Percentiles rank a stretch among this genome's conserved stretches.
phyloP scores from a whole-genome alignment of 2,888 invertebrate genomes.

The Lysandra bellargus region DNA sequence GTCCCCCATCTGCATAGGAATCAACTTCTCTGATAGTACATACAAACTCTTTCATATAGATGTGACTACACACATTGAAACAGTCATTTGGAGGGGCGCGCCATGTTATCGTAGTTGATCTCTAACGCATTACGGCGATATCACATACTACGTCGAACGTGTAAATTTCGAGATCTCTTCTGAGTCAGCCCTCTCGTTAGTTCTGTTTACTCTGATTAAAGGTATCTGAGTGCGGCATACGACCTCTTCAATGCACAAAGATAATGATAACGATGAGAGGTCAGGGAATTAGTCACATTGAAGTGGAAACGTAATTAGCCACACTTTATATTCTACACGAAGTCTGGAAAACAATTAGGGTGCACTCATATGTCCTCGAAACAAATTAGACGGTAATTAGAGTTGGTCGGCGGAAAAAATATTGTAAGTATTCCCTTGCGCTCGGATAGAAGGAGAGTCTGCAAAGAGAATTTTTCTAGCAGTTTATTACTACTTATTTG shows the following conservation, averaged over 20 bases:
- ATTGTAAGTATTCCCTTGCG: slow-evolving; percentile 9
- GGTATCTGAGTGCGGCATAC: too few relatives aligned
- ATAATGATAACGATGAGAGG: neutral
- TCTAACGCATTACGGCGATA: too few relatives aligned
- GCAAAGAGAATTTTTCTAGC: neutral
- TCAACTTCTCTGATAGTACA: too few relatives aligned
- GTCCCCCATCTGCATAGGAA: too few relatives aligned
- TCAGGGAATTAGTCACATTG: slow-evolving; percentile 2
- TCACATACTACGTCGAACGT: too few relatives aligned
- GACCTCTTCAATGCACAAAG: neutral
- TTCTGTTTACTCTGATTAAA: too few relatives aligned
- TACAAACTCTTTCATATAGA: too few relatives aligned
- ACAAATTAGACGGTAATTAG: slow-evolving; percentile 19
- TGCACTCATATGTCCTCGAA: slow-evolving; percentile 21
- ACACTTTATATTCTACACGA: slow-evolving; percentile 17
- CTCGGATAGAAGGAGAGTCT: neutral
- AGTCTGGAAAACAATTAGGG: slow-evolving; percentile 25
- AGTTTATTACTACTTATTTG: neutral
- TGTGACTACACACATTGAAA: too few relatives aligned
- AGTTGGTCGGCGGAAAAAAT: slow-evolving; percentile 10
- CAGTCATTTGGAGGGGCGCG: too few relatives aligned
- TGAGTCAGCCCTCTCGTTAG: too few relatives aligned
- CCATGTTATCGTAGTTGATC: too few relatives aligned
- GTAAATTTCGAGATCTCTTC: too few relatives aligned
- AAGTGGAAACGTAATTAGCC: slow-evolving; percentile 8